Base-by-base conservation (phyloP, 2,888 invertebrate species). In the Ectemnius continuus region DNA sequence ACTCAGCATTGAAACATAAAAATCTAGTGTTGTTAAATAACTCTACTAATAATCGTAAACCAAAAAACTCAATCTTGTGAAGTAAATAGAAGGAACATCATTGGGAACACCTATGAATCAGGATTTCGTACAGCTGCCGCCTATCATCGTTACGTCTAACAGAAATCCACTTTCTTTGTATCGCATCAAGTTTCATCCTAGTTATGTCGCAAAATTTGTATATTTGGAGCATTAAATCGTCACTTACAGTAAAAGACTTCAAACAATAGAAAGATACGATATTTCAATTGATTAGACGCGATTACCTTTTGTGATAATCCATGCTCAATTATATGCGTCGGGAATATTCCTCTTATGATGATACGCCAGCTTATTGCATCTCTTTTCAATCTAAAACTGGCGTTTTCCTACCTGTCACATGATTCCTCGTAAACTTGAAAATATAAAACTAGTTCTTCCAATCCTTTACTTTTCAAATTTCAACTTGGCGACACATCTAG, bases 71-170 rank as follows among this genome's bases (percentile, higher is more conserved):
- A 88, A 89, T 85, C 85, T 86, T 83, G 83, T 86, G 85, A 83
- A 88, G 86, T 80, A 85, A 86, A 86, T 85, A 84, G 83, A 87
- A 88, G 86, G 84, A 89, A 88, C 88, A 88, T 88, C 87, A 89
- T 89, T 88, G 86, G 88, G 87, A 86, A 88, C 84, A 86, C 80
- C 84, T 84, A 85, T 82, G 77, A 85, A 88, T 75, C 84, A 81
- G 76, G 84, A 85, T 85, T 84, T 84, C 80, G 81, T 83, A 83
- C 83, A 86, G 87, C 87, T 88, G 86, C 85, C 88, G 79, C 76
- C 80, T 76, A 80, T 76, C 83, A 80, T 78, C 78, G 81, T 83
- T 81, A 79, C 57, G 62, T 70, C 52, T 77, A 84, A 80, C 81
- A 84, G 78, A 78, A 80, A 84, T 78, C 70, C 73, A 75, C 74